Conservation (phyloP, 2,888 invertebrate genomes). For the Rhamphomyia laevipes region DNA sequence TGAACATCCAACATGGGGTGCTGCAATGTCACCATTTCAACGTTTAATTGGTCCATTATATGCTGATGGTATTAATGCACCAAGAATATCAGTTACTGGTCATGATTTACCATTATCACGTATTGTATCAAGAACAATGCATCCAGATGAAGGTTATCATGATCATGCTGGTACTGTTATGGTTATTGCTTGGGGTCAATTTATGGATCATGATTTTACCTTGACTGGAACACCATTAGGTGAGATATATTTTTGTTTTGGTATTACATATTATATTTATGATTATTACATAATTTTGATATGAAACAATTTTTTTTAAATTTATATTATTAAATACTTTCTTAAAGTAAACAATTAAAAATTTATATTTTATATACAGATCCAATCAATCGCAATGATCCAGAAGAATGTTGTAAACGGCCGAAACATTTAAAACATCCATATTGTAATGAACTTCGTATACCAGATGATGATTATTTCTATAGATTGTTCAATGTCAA, state of each 20-base stretch:
- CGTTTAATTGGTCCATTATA: slow-evolving; percentile 67
- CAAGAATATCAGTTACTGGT: slow-evolving; percentile 68
- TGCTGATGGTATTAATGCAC: slow-evolving; percentile 73
- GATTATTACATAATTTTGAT: not conserved
- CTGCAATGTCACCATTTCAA: slow-evolving; percentile 72
- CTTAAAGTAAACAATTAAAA: not conserved
- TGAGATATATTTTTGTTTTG: slow-evolving; percentile 32
- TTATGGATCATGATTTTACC: slow-evolving; percentile 90
- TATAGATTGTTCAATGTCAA: slow-evolving; percentile 72
- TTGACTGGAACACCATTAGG: slow-evolving; percentile 79
- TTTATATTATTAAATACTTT: no score
- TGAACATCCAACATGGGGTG: slow-evolving; percentile 82
- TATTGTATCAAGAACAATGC: slow-evolving; percentile 80
- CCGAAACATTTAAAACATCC: slow-evolving; percentile 76
- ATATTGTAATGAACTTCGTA: slow-evolving; percentile 78
- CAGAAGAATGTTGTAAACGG: slow-evolving; percentile 79
- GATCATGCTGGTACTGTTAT: slow-evolving; percentile 89
- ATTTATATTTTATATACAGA: slow-evolving; percentile 41
- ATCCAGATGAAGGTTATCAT: slow-evolving; percentile 85
- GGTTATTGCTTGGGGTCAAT: slow-evolving; percentile 85
- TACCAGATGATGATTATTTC: slow-evolving; percentile 86
- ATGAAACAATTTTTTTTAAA: not conserved
- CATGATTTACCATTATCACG: slow-evolving; percentile 67
- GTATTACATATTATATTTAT: not conserved
- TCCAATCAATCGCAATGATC: slow-evolving; percentile 75